phyloP scores from a whole-genome alignment of 2,113 vertebrate species.

The Plecotus auritus region DNA sequence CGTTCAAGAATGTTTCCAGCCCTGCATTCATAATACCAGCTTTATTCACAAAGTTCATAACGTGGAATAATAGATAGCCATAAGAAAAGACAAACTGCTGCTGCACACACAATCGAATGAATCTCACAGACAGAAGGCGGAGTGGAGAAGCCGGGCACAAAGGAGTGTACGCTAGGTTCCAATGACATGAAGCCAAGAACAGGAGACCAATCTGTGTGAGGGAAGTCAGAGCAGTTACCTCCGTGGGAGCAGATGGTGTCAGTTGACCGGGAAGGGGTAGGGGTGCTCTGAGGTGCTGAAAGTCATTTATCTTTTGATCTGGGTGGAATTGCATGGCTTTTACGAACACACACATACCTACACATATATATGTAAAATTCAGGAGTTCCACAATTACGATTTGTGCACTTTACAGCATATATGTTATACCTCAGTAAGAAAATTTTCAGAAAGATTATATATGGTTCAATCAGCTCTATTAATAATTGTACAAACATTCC shows the following conservation, averaged over 20 bases:
- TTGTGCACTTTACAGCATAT: not conserved
- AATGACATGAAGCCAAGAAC: not conserved
- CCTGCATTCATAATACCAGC: not conserved
- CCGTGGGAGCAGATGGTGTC: not conserved
- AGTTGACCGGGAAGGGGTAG: not conserved
- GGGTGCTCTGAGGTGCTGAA: not conserved
- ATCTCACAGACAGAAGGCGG: not conserved
- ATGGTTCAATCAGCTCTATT: not conserved
- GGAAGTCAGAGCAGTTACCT: not conserved
- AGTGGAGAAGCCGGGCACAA: not conserved
- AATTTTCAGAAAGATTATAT: not conserved
- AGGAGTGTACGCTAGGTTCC: not conserved
- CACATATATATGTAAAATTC: not conserved
- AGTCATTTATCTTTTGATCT: not conserved
- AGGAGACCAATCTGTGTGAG: not conserved
- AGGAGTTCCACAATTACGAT: not conserved
- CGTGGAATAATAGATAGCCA: not conserved
- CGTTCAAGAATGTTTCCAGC: not conserved
- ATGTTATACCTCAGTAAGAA: not conserved
- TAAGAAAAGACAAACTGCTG: not conserved
- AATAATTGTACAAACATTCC: not conserved
- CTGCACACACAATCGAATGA: not conserved
- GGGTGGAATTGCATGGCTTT: not conserved
- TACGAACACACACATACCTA: not conserved
- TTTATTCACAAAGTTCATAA: not conserved